A percentile compares a stretch with the other conserved stretches of the same genome.
Evolutionary conservation across 2,888 invertebrate species (phyloP).

Genomic region (Caenorhabditis afra): DNA sequence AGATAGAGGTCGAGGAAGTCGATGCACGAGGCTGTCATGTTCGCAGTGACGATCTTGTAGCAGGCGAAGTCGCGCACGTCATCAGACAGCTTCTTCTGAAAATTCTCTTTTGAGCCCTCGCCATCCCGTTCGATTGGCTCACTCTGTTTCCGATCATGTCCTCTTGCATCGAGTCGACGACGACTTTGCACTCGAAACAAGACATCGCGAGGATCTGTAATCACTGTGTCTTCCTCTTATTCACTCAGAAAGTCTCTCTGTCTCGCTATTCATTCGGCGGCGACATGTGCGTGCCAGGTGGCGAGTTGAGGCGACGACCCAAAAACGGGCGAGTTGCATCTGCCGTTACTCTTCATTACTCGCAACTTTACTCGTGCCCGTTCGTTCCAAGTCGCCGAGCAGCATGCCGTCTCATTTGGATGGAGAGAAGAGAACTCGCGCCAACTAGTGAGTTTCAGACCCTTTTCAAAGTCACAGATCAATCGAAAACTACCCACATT

Average conservation of each 20-base stretch:
- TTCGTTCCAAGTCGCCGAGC: too few species aligned
- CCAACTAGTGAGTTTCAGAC: conserved; percentile 9
- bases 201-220: conserved; percentile 58
- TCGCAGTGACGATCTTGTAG: conserved; percentile 64
- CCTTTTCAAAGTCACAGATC: background rate
- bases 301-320: background rate
- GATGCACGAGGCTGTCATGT: conserved; percentile 68
- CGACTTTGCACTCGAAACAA: conserved; percentile 70
- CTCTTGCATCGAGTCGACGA: conserved; percentile 54
- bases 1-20: conserved; percentile 75
- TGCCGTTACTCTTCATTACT: conserved; percentile 13
- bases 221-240: background rate
- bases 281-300: conserved; percentile 38
- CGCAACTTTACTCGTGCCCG: background rate
- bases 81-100: conserved; percentile 67
- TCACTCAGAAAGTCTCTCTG: background rate
- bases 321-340: conserved; percentile 6
- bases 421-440: conserved; percentile 1
- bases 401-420: background rate
- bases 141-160: conserved; percentile 60
- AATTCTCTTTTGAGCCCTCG: conserved; percentile 14
- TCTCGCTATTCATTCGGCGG: background rate
- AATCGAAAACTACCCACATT: background rate
- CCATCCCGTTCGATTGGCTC: background rate
- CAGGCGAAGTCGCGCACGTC: conserved; percentile 69